Base-by-base conservation (phyloP, 92 coral and sea anemone species). In the Palythoa grandiflora region DNA sequence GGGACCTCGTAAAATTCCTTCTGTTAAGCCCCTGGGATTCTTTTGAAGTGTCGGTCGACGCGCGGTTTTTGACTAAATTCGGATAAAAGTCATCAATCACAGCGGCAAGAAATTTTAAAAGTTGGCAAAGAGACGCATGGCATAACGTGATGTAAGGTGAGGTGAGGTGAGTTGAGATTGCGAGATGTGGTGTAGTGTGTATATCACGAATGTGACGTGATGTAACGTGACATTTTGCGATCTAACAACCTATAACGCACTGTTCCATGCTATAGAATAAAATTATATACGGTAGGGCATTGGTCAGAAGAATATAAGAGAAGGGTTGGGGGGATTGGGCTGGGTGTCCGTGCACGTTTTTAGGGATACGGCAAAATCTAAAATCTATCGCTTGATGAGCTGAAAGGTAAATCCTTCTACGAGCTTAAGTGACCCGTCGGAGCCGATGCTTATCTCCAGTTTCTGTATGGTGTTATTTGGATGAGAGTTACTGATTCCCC, bases 1-100 rank as follows among this genome's bases (percentile, higher is more conserved):
- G 37, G 88, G 87, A 7, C 91, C 88, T 44, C 44, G 86, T 21
- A n/a, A 6, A n/a, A 28, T 11, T 13, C n/a, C 75, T 66, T 11
- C 21, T 21, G 40, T 75, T 1, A 68, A 79, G 7, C 84, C 71
- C 53, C 72, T 60, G 38, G 84, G 84, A 39, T 50, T 17, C 40
- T 21, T 39, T 66, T 75, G 86, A 48, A 75, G 75, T 21, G 86
- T 48, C 5, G 52, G 75, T 13, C 61, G 75, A 1, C 86, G 75
- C 12, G 19, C 39, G 53, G 14, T 40, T 17, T 53, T 51, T 65
- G 73, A 60, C 86, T 81, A 17, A 21, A 5, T 20, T 81, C 12
- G 16, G 48, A 28, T 13, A 66, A 1, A 66, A 2, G 38, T 5
- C 68, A 78, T 16, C 11, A 53, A 9, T 20, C 14, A 51, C 10